Evolutionary conservation across 2,888 invertebrate genomes (phyloP), one percentile per base, ranked within the genome.

Genomic region (Apamea epomidion): DNA sequence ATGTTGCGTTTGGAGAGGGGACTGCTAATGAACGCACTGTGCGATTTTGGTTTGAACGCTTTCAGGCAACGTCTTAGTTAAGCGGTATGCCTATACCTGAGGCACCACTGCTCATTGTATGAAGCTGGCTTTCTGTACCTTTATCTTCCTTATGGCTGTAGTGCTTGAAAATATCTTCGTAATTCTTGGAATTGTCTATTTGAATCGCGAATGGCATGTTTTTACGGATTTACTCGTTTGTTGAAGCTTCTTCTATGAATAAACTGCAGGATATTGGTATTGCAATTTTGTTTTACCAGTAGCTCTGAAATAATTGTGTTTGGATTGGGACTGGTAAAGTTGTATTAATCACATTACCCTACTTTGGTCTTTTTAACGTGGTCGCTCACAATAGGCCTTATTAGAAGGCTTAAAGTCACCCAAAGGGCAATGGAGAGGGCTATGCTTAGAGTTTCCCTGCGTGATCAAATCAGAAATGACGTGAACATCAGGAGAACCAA

Each of bases 141-240:
- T 0, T 48, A 6, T 6, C 18, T 67, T 2, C 25, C 32, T 37
- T 5, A 25, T 60, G 58, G 7, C 25, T 48, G n/a, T 58, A 73
- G 25, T 75, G 32, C 75, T 86, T 58, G 58, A 78, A 78, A 86
- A 74, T 87, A 74, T 83, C 75, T 76, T 67, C 64, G 86, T 74
- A 82, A 82, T 82, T 86, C 83, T 74, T 42, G 45, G 65, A 86
- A 78, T 82, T n/a, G 48, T 58, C 64, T 70, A 58, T 65, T 82
- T 68, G 67, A 71, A 64, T 74, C 21, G 25, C 8, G 32, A 73
- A 81, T 68, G 8, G 60, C 67, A 77, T 82, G 48, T 82, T 76
- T 81, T 67, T 69, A 76, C 4, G 16, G 45, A 73, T 74, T 77
- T 74, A 71, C 74, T 68, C 54, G 48, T 64, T 58, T 74, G 62